A percentile compares a stretch with the other conserved stretches of the same genome.
Conservation (phyloP, 2,113 vertebrate species). For the Amphiprion ocellaris region DNA sequence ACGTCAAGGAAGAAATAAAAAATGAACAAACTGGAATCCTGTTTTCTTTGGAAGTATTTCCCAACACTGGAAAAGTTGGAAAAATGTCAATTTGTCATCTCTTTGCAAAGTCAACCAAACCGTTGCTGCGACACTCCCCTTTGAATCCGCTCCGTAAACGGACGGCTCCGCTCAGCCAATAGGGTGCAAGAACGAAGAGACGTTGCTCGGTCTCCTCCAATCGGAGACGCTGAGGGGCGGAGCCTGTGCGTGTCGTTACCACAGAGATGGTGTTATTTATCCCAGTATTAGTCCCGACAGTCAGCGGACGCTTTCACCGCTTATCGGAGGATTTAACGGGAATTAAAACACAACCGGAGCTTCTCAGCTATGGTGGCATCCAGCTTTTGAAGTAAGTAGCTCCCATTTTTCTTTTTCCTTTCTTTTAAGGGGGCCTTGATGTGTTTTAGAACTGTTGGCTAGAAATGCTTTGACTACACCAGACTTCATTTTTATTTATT, state of each 20-base stretch:
- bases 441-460: conserved; percentile 20
- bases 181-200: fast-evolving
- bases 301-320: conserved; percentile 44
- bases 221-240: conserved; percentile 43
- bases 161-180: conserved; percentile 58
- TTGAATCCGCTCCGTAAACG: fast-evolving
- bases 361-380: conserved; percentile 28
- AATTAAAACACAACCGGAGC: conserved; percentile 8
- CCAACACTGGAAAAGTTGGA: not conserved
- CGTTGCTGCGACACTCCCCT: conserved; percentile 19
- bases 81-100: conserved; percentile 18
- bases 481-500: not conserved
- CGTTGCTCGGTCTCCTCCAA: conserved; percentile 52
- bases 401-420: too few species aligned
- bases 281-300: conserved; percentile 16
- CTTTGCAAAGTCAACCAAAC: conserved; percentile 79
- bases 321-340: not conserved
- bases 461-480: not conserved
- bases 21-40: not conserved
- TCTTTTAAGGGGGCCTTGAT: too few species aligned
- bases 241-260: conserved; percentile 56
- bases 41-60: not conserved
- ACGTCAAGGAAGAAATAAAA: not conserved
- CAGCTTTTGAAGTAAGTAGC: conserved; percentile 45
- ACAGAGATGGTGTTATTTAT: conserved; percentile 69